Conservation (phyloP, 2,888 invertebrate species). For the Timema cristinae region DNA sequence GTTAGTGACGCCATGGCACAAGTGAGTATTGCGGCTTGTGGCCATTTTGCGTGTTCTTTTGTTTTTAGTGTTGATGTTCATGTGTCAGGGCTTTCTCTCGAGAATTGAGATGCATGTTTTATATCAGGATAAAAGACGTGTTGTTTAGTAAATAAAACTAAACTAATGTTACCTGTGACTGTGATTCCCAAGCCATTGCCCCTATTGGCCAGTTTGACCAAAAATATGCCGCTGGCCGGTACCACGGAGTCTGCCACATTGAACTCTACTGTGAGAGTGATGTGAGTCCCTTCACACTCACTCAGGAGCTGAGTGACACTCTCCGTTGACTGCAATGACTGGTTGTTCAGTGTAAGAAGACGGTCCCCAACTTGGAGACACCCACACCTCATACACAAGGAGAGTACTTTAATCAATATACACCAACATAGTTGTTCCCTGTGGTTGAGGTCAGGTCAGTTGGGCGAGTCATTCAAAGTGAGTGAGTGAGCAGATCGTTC, state of each 20-base stretch:
- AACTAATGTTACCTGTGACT: slow-evolving; percentile 62
- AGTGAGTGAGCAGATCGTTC: no score
- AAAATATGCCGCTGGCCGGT: slow-evolving; percentile 85
- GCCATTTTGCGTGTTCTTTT: no score
- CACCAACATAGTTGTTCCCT: neutral
- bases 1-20: no score
- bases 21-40: no score
- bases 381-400: slow-evolving; percentile 55
- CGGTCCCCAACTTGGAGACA: slow-evolving; percentile 77
- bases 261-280: slow-evolving; percentile 80
- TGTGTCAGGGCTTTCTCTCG: no score
- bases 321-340: slow-evolving; percentile 49
- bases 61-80: no score
- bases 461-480: no score
- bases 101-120: no score
- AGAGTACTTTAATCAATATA: neutral
- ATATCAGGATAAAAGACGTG: no score
- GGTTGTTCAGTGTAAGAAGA: slow-evolving; percentile 78
- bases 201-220: slow-evolving; percentile 72
- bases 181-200: slow-evolving; percentile 82
- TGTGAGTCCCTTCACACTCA: slow-evolving; percentile 39
- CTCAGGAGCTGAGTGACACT: slow-evolving; percentile 44
- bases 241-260: slow-evolving; percentile 89
- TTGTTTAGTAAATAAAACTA: neutral
- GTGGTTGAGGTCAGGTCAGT: neutral